Percentiles rank a stretch among this genome's conserved stretches.
Conservation (phyloP, 2,113 vertebrate species). For the Nanger granti region DNA sequence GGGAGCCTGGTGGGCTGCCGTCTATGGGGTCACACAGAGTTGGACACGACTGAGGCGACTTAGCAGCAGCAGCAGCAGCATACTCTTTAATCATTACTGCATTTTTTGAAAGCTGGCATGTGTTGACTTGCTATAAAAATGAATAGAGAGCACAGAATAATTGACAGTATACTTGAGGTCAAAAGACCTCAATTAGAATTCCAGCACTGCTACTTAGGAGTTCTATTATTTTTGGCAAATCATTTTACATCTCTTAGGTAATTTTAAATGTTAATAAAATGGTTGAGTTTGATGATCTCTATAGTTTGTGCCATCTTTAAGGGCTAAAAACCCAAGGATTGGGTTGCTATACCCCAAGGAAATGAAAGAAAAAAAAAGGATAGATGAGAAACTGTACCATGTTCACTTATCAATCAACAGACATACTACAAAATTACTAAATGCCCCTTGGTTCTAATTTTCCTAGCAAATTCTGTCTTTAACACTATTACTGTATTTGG, state of each 20-base stretch:
- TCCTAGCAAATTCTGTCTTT: background rate
- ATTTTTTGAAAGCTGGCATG: conserved; percentile 32
- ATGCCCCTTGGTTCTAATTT: background rate
- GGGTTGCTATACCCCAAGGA: background rate
- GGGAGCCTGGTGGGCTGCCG: too few relatives aligned
- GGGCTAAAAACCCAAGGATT: background rate
- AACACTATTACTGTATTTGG: background rate
- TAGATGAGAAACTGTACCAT: background rate
- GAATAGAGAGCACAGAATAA: background rate
- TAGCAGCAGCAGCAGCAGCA: background rate
- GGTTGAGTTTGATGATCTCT: background rate
- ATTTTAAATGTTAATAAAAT: conserved; percentile 8
- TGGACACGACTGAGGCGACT: too few relatives aligned
- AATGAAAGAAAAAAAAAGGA: background rate
- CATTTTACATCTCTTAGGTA: background rate
- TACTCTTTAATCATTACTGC: background rate
- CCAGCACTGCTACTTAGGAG: background rate
- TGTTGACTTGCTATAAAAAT: conserved; percentile 22
- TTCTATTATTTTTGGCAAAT: background rate
- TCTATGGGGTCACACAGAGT: too few relatives aligned
- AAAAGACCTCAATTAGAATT: conserved; percentile 24
- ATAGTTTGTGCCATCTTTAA: background rate
- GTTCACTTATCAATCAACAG: background rate
- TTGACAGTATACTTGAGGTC: background rate
- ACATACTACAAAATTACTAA: background rate